Base-by-base conservation (phyloP, 2,113 vertebrate species). In the Donacobius atricapilla region DNA sequence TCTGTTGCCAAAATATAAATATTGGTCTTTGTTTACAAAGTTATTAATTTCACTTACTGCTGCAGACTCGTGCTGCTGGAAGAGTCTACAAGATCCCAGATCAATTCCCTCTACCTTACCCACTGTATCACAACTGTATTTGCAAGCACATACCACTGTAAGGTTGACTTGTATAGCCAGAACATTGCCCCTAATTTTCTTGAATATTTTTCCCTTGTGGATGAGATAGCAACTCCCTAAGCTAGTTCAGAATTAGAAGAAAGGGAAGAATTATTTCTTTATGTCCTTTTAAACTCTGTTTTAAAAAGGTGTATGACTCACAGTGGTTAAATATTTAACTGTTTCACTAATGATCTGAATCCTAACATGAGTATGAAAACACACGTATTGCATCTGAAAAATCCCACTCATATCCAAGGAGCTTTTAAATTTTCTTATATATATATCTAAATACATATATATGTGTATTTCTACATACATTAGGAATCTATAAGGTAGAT, bases 241-340 rank as follows among this genome's bases (percentile, higher is more conserved):
- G 5, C 24, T 51, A 76, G 15, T 31, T 83, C 50, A 90, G 22
- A 85, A 70, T 7, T 40, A 47, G 27, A 9, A 87, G 11, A 31
- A 82, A 71, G 4, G 28, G 24, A 58, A 78, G 22, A 76, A 40
- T 69, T 92, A 87, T 85, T 84, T 72, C 44, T 73, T 92, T 85
- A 48, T 21, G 80, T 57, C 28, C 45, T 72, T 93, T 60, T 80
- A 8, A 90, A 56, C 19, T 68, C 37, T 51, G 37, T 27, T 91
- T 85, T 83, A 16, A 64, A 83, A 76, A 61, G 19, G 15, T 40
- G 47, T 20, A 69, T 65, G 84, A 72, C 58, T 95, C 82, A 79
- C 5, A n/a, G 48, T 28, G 24, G 33, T 90, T 88, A 95, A 96
- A 94, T 66, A 87, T 87, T 82, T 85, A 90, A 95, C 71, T 68